Conservation (phyloP, 2,797 vertebrate species). For the Schizothorax lantsangensis region DNA sequence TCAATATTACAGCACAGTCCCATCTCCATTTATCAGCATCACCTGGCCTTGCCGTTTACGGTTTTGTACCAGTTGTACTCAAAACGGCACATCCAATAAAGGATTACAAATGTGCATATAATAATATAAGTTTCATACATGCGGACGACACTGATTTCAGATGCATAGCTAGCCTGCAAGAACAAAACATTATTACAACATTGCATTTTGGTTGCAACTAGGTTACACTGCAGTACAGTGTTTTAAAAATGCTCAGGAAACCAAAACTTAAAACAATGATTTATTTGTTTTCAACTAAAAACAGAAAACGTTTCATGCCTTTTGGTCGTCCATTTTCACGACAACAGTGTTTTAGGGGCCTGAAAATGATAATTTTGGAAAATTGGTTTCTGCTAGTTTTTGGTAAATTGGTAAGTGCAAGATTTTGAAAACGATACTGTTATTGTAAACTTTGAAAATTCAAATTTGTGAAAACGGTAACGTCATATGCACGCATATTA, state of each 20-base stretch:
- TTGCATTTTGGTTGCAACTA: not conserved
- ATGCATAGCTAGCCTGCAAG: not conserved
- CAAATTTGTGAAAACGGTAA: too few species aligned
- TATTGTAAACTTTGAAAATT: too few species aligned
- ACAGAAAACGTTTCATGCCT: not conserved
- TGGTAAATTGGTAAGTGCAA: not conserved
- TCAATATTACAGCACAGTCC: constrained; percentile 54
- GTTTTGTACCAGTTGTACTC: constrained; percentile 24
- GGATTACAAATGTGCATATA: not conserved
- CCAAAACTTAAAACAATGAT: not conserved
- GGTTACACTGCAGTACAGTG: not conserved
- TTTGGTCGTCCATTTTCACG: not conserved
- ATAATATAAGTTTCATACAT: not conserved
- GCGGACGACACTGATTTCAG: not conserved
- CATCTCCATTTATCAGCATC: constrained; percentile 8
- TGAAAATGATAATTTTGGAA: not conserved
- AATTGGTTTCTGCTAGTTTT: not conserved
- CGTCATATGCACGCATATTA: too few species aligned
- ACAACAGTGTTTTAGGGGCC: not conserved
- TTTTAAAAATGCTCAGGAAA: not conserved
- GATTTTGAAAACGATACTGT: too few species aligned
- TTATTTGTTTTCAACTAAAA: not conserved
- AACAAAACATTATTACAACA: not conserved
- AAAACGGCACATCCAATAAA: constrained; percentile 4
- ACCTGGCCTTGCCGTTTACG: not conserved